These are phyloP conservation scores for Tetheella fluctuosa DNA, from an alignment of 2,888 invertebrate species.

Conservation along the genomic window DNA sequence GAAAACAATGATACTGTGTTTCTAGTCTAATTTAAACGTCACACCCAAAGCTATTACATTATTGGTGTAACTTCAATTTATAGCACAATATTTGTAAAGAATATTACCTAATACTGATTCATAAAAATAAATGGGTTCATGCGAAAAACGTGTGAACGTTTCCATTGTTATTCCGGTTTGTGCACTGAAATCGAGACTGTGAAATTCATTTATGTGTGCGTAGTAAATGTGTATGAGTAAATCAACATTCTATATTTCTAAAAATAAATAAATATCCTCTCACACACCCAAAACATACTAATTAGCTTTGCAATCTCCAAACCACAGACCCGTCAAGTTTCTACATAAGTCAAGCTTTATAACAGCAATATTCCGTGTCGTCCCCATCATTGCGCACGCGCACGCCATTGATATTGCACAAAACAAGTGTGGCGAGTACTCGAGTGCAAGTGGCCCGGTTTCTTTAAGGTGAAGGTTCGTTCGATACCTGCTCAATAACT, in stretches of 20 bases:
- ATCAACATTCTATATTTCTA: too few relatives aligned
- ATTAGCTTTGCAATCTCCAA: neutral
- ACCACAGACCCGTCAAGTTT: neutral
- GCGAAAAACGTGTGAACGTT: conserved; percentile 21
- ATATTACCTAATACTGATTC: conserved; percentile 15
- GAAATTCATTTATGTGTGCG: neutral
- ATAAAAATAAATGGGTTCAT: conserved; percentile 20
- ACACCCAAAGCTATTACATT: conserved; percentile 1
- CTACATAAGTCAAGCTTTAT: neutral
- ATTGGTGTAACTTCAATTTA: conserved; percentile 8
- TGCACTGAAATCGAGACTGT: neutral
- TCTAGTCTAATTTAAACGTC: neutral
- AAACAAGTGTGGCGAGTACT: conserved; percentile 33
- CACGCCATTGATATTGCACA: conserved; percentile 36
- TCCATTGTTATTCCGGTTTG: conserved; percentile 17
- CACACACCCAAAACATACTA: too few relatives aligned
- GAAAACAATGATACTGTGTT: neutral
- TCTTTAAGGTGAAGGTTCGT: conserved; percentile 61
- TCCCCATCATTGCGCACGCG: neutral
- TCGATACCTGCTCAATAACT: conserved; percentile 40
- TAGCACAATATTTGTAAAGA: conserved; percentile 12
- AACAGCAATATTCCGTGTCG: neutral
- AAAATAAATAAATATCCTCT: too few relatives aligned
- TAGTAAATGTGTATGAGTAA: too few relatives aligned
- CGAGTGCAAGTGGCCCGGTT: conserved; percentile 52